These are phyloP conservation scores for Antrozous pallidus DNA, from an alignment of 2,797 vertebrate genomes.

Conservation along the genomic window DNA sequence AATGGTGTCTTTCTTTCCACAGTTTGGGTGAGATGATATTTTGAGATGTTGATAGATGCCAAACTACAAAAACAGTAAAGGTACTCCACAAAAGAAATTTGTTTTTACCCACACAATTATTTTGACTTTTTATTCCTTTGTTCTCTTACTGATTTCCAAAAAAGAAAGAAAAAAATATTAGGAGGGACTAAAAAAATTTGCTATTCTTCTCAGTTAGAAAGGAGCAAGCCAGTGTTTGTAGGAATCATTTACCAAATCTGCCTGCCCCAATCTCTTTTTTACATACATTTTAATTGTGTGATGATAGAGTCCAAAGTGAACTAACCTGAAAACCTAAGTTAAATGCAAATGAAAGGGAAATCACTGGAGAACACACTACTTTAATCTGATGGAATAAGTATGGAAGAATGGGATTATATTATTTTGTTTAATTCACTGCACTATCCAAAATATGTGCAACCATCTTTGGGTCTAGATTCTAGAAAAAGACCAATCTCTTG, in stretches of 20 bases:
- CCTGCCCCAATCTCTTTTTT: background rate
- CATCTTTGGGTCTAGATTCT: background rate
- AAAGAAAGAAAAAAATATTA: background rate
- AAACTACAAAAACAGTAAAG: constrained; percentile 80
- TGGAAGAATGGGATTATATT: background rate
- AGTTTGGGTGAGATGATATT: constrained; percentile 83
- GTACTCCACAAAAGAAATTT: constrained; percentile 71
- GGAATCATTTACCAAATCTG: background rate
- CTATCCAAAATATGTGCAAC: constrained; percentile 6
- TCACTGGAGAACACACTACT: background rate
- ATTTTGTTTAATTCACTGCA: background rate
- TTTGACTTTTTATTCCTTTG: constrained; percentile 50
- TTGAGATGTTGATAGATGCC: constrained; percentile 85
- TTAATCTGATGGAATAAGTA: background rate
- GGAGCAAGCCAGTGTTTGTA: background rate
- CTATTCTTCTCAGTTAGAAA: background rate
- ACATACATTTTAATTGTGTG: background rate
- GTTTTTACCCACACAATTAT: constrained; percentile 75
- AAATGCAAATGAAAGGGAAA: background rate
- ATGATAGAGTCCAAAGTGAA: background rate
- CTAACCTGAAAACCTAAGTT: background rate
- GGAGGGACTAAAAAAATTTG: background rate
- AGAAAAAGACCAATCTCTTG: background rate
- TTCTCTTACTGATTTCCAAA: background rate
- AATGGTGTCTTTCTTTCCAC: constrained; percentile 83